A percentile compares a stretch with the other conserved stretches of the same genome.
Evolutionary conservation across 1,140 invertebrate genomes (phyloP).

Genomic region (Penaeus chinensis): DNA sequence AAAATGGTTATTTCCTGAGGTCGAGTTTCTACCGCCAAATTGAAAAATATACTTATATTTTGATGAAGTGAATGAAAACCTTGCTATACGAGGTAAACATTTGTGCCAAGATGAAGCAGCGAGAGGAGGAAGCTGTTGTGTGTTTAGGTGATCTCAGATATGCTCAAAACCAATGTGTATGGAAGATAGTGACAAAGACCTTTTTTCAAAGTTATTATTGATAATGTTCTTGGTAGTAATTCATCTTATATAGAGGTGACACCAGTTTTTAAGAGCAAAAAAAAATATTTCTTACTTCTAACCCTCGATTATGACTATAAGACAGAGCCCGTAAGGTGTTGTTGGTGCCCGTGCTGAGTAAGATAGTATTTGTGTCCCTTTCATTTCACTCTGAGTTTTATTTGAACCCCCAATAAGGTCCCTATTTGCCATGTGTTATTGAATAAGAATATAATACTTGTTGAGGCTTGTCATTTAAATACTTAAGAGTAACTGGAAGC

Average conservation of each 20-base stretch:
- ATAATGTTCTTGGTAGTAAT: constrained; percentile 34
- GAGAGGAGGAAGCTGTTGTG: constrained; percentile 14
- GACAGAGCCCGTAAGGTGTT: constrained; percentile 12
- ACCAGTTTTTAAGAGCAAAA: constrained; percentile 12
- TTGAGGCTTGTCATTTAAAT: constrained; percentile 15
- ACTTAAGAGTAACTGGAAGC: constrained; percentile 18
- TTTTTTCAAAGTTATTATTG: constrained; percentile 15
- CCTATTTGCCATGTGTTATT: constrained; percentile 34
- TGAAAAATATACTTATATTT: constrained; percentile 52
- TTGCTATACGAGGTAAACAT: constrained; percentile 37
- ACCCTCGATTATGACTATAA: constrained; percentile 20
- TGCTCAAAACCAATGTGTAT: constrained; percentile 52
- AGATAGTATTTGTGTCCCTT: constrained; percentile 21
- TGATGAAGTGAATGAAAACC: constrained; percentile 39
- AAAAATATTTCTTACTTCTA: constrained; percentile 1
- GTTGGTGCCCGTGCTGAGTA: constrained; percentile 15
- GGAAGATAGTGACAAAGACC: constrained; percentile 28
- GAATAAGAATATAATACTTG: constrained; percentile 39
- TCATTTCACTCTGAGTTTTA: constrained; percentile 23
- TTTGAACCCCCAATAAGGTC: constrained; percentile 23
- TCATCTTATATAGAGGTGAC: constrained; percentile 34
- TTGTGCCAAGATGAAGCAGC: constrained; percentile 32
- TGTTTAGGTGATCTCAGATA: constrained; percentile 41
- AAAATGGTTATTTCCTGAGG: constrained; percentile 47
- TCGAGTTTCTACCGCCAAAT: constrained; percentile 51